Evolutionary conservation across 2,888 invertebrate genomes (phyloP).

Genomic region (Limulus polyphemus): DNA sequence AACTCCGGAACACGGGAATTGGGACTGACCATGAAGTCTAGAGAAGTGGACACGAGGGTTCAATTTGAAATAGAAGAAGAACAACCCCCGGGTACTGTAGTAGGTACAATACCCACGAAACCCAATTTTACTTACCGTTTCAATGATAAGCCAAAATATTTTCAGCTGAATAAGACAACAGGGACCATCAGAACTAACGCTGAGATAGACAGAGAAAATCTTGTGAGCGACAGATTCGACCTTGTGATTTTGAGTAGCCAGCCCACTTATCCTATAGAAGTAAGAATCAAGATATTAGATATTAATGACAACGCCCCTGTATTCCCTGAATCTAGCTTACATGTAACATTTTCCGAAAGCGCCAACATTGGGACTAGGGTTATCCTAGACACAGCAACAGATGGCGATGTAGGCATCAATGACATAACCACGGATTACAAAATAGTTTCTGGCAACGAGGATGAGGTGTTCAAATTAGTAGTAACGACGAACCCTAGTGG

Average conservation of each 20-base stretch:
- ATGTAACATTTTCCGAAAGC: constrained; percentile 82
- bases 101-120: constrained; percentile 75
- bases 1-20: constrained; percentile 12
- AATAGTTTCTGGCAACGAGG: constrained; percentile 79
- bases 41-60: constrained; percentile 19
- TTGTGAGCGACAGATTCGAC: constrained; percentile 67
- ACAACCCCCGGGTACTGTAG: constrained; percentile 64
- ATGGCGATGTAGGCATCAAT: constrained; percentile 74
- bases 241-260: constrained; percentile 82
- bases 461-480: constrained; percentile 72
- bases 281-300: constrained; percentile 74
- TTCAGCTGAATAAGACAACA: constrained; percentile 63
- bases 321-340: constrained; percentile 77
- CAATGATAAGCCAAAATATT: constrained; percentile 79
- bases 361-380: constrained; percentile 74
- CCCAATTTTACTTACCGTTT: constrained; percentile 82
- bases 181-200: constrained; percentile 70
- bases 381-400: constrained; percentile 78
- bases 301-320: constrained; percentile 89
- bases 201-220: constrained; percentile 69
- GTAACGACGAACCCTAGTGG: constrained; percentile 80
- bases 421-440: constrained; percentile 78
- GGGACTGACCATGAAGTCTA: constrained; percentile 18
- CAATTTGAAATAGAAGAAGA: constrained; percentile 69
- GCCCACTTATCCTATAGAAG: constrained; percentile 66